Evolutionary conservation across 30 jellyfish, hydroid and myxozoan species (phyloP), one percentile per base, ranked within the genome.

Genomic region (Aurelia sp.): DNA sequence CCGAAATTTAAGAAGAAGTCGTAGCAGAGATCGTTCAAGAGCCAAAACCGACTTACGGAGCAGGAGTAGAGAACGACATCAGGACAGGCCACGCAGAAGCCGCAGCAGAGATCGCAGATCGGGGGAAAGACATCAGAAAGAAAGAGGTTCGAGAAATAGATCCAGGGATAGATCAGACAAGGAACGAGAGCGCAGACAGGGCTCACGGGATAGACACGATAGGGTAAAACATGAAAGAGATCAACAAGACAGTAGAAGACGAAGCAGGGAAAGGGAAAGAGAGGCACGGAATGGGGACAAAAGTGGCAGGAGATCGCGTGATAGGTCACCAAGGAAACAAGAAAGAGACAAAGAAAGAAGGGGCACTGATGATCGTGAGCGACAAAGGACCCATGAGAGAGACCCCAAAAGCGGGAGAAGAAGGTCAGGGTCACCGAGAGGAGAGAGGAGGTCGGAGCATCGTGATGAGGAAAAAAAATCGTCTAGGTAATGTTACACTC

Each of bases 201-300:
- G 16, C 15, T 70, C 53, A 35, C 33, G 27, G 33, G 57, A 69
- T 4, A 35, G 79, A 64, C 41, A 6, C 3, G 74, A 64, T 21
- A 30, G 20, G 48, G 82, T 53, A 60, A 72, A 17, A 20, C 30
- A 2, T 67, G 74, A 33, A 61, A n/a, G 69, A 73, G 82, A 73
- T 59, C 74, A 62, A 31, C 13, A 44, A 10, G 55, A 4, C 55
- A 44, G 55, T 44, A 70, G 94, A 13, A 76, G 90, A 37, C 94
- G 91, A 0, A 89, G 97, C 67, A 51, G 88, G 35, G 90, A 73
- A 7, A 62, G 93, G 70, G 11, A 30, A 31, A 22, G 85, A 22
- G 72, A 44, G 0, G 23, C 67, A 35, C 35, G 58, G 62, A 70
- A 52, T 57, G 19, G 78, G 62, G 18, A 0, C 11, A 69, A 76